Base-by-base conservation (phyloP, 2,113 vertebrate species). In the Clinocottus analis region DNA sequence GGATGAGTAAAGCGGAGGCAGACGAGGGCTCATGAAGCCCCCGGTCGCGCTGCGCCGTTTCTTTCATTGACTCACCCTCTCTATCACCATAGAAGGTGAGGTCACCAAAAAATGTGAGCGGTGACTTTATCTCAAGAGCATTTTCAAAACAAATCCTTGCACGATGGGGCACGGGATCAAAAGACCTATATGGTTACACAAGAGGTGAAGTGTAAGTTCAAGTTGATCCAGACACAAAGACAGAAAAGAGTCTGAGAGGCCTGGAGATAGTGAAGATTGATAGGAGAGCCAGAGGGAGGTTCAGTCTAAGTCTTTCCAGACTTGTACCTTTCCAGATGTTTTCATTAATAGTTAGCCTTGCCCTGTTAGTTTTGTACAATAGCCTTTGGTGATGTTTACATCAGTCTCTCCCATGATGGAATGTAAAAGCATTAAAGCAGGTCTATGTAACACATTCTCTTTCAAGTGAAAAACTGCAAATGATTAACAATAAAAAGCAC, bases 141-240 rank as follows among this genome's bases (percentile, higher is more conserved):
- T 72, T 71, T 81, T 31, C 16, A 51, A 71, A 88, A 75, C 86
- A 75, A 84, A 89, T 69, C 83, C 58, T n/a, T 47, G 71, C 68
- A 78, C 27, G 76, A 75, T 51, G 39, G 79, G 79, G 63, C 62
- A 59, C 0, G 43, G 61, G 72, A 85, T 91, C 87, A 82, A 85
- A 88, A 76, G 29, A 41, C 25, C 23, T 49, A 39, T 49, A 17
- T 62, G 75, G 61, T 77, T 68, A 83, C 71, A 53, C 25, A 41
- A 23, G 43, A 56, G 55, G 35, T 64, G 55, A 83, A 78, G 33
- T 4, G 79, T 27, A 77, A 73, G 72, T 85, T 85, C 23, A 73
- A 69, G 72, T 41, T 75, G 66, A 66, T 77, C 41, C 11, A 74
- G 76, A 70, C 70, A 55, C 41, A 64, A 66, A 82, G 75, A 64